These are phyloP conservation scores for Phalloptychus januarius DNA, from an alignment of 2,797 vertebrate species.

Conservation along the genomic window DNA sequence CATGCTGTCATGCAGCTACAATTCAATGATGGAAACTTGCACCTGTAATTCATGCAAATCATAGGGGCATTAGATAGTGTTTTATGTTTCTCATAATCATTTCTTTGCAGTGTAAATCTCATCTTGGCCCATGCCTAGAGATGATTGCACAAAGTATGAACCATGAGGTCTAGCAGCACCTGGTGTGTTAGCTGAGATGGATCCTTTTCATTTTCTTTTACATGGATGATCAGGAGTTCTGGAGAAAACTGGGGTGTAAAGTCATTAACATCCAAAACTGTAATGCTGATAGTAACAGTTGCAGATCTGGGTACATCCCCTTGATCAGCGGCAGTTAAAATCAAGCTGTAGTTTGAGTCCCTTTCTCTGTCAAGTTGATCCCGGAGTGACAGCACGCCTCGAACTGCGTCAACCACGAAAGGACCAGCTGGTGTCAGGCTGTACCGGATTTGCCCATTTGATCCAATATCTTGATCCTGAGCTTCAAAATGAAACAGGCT, in stretches of 20 bases:
- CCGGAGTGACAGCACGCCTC: slow-evolving; percentile 72
- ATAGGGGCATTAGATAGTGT: background rate
- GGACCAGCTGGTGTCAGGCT: slow-evolving; percentile 50
- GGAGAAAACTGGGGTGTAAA: slow-evolving; percentile 72
- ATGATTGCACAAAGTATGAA: background rate
- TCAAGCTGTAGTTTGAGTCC: slow-evolving; percentile 64
- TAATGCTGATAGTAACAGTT: slow-evolving; percentile 67
- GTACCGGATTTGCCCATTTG: slow-evolving; percentile 76
- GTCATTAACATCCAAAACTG: slow-evolving; percentile 80
- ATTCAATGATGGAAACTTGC: background rate
- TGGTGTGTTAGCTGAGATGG: slow-evolving; percentile 62
- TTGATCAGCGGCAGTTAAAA: slow-evolving; percentile 69
- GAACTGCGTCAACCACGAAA: slow-evolving; percentile 74
- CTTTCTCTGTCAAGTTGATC: slow-evolving; percentile 77
- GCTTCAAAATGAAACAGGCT: slow-evolving; percentile 71
- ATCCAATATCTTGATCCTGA: slow-evolving; percentile 71
- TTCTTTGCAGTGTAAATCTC: background rate
- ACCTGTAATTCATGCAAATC: background rate
- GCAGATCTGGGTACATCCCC: slow-evolving; percentile 69
- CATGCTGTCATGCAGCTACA: background rate
- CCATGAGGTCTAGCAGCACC: slow-evolving; percentile 51
- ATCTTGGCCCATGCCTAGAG: too few species aligned
- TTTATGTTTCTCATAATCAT: background rate
- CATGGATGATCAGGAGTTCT: slow-evolving; percentile 61
- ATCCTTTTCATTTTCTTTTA: slow-evolving; percentile 73